Evolutionary conservation across 2,797 vertebrate species (phyloP).

Genomic region (Orestias chungarensis): DNA sequence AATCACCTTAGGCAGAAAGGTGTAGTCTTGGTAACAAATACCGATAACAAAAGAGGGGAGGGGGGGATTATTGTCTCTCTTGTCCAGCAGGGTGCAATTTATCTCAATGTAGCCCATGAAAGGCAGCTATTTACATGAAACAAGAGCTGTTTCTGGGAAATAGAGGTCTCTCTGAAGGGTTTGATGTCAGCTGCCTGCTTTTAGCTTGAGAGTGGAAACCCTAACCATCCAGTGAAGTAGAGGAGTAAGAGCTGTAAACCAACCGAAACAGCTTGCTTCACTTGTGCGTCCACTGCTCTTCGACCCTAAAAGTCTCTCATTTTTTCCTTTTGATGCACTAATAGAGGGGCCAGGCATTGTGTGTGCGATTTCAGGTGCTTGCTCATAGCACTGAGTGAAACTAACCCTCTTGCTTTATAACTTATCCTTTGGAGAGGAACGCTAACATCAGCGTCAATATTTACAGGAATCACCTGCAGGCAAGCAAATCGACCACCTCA

Average conservation of each 20-base stretch:
- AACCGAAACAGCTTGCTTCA: slow-evolving; percentile 57
- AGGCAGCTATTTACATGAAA: slow-evolving; percentile 74
- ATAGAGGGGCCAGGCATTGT: slow-evolving; percentile 39
- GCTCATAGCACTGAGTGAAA: slow-evolving; percentile 65
- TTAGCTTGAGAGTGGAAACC: slow-evolving; percentile 74
- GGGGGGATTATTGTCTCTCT: slow-evolving; percentile 60
- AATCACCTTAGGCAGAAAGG: slow-evolving; percentile 21
- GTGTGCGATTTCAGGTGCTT: slow-evolving; percentile 64
- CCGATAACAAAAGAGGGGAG: slow-evolving; percentile 61
- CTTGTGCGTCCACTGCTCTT: slow-evolving; percentile 55
- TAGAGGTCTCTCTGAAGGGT: slow-evolving; percentile 71
- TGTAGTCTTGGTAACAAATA: slow-evolving; percentile 65
- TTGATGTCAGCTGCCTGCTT: slow-evolving; percentile 74
- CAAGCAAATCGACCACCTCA: slow-evolving; percentile 73
- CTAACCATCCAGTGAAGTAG: slow-evolving; percentile 63
- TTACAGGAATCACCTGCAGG: slow-evolving; percentile 78
- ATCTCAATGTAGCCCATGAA: slow-evolving; percentile 70
- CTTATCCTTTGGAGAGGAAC: slow-evolving; percentile 77
- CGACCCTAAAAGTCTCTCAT: slow-evolving; percentile 57
- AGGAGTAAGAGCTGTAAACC: slow-evolving; percentile 54
- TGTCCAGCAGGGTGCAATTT: slow-evolving; percentile 71
- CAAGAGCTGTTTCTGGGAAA: slow-evolving; percentile 72
- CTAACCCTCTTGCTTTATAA: slow-evolving; percentile 68
- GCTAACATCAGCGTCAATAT: slow-evolving; percentile 80
- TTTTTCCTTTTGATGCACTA: slow-evolving; percentile 40